Percentiles rank a stretch among this genome's conserved stretches.
Evolutionary conservation across 2,888 invertebrate species (phyloP).

Genomic region (Yponomeuta malinellus): DNA sequence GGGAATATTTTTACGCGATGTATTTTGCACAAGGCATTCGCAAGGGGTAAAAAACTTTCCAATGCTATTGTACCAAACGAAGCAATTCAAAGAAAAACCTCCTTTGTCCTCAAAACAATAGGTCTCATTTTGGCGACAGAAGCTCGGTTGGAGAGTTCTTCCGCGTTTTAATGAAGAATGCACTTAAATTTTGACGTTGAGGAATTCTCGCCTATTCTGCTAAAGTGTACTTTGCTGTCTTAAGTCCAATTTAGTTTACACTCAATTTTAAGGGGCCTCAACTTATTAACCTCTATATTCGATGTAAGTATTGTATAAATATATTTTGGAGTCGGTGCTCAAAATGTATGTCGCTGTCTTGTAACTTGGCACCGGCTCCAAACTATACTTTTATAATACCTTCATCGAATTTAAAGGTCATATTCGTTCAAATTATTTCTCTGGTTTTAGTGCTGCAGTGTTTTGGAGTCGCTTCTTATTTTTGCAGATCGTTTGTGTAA

Average conservation of each 20-base stretch:
- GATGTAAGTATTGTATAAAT: too few relatives aligned
- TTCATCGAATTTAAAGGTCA: too few relatives aligned
- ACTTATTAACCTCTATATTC: background rate
- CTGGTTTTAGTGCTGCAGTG: too few relatives aligned
- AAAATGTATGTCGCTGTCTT: too few relatives aligned
- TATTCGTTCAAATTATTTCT: too few relatives aligned
- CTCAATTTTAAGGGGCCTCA: background rate
- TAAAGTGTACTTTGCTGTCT: background rate
- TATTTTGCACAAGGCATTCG: background rate
- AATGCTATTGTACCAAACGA: constrained; percentile 3
- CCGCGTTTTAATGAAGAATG: constrained; percentile 10
- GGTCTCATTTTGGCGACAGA: background rate
- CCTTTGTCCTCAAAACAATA: background rate
- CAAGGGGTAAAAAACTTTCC: background rate
- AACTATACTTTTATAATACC: too few relatives aligned
- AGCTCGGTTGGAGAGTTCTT: background rate
- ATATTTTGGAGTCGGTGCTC: too few relatives aligned
- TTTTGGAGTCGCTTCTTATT: too few relatives aligned
- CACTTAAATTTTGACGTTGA: constrained; percentile 6
- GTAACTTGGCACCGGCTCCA: too few relatives aligned
- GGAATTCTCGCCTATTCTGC: constrained; percentile 5
- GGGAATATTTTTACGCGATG: too few relatives aligned
- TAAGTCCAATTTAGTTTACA: background rate
- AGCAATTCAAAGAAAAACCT: background rate
- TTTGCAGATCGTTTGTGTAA: too few relatives aligned